Evolutionary conservation across 1,140 invertebrate species (phyloP).

Genomic region (Scaptomyza montana): DNA sequence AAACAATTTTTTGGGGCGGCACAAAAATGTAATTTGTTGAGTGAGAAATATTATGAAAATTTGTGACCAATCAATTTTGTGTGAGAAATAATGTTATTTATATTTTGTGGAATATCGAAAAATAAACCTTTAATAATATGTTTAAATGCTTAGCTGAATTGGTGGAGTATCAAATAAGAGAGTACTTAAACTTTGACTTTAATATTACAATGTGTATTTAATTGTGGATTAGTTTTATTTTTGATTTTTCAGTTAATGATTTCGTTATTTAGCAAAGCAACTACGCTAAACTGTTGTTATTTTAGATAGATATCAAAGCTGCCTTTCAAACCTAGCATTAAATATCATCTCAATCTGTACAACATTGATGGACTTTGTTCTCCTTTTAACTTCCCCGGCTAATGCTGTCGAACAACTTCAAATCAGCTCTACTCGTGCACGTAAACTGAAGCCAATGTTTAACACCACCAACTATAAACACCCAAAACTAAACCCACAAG

Average conservation of each 20-base stretch:
- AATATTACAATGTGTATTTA: no score
- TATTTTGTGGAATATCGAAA: background rate
- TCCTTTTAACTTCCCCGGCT: background rate
- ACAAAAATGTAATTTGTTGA: background rate
- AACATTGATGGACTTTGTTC: background rate
- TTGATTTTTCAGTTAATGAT: no score
- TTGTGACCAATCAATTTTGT: background rate
- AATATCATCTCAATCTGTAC: background rate
- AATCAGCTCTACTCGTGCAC: background rate
- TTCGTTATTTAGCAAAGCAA: no score
- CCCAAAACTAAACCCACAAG: background rate
- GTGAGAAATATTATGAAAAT: background rate
- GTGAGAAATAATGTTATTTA: slow-evolving; percentile 1
- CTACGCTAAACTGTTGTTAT: no score
- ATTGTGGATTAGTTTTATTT: no score
- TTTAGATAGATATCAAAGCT: no score
- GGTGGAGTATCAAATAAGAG: no score
- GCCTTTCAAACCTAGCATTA: no score
- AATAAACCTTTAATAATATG: no score
- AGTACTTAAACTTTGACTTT: no score
- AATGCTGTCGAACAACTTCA: slow-evolving; percentile 18
- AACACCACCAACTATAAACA: background rate
- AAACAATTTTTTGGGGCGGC: slow-evolving; percentile 23
- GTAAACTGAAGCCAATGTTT: slow-evolving; percentile 7
- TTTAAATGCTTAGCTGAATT: no score